Evolutionary conservation across 1,140 invertebrate species (phyloP).

Genomic region (Euura saliciscinereae): DNA sequence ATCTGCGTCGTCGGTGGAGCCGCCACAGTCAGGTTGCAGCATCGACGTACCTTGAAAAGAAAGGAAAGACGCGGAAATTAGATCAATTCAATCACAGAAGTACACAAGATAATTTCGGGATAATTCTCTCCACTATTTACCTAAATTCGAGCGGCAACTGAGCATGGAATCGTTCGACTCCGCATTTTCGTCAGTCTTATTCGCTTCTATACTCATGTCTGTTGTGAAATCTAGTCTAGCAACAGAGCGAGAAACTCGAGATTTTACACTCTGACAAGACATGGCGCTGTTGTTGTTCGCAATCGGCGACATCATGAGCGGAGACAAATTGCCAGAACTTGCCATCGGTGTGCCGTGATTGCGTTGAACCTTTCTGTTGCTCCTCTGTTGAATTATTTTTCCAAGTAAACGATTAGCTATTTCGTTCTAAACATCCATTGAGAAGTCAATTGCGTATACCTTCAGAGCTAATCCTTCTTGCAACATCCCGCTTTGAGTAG

Average conservation of each 20-base stretch:
- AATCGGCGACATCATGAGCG: constrained; percentile 50
- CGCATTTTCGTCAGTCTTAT: constrained; percentile 8
- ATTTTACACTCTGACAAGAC: constrained; percentile 42
- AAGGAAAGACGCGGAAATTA: not conserved
- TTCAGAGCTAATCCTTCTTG: constrained; percentile 42
- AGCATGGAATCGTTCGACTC: constrained; percentile 17
- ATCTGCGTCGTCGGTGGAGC: constrained; percentile 5
- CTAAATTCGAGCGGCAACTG: not conserved
- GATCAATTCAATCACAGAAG: not conserved
- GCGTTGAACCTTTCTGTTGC: constrained; percentile 25
- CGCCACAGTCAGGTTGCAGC: not conserved
- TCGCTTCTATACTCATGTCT: constrained; percentile 46
- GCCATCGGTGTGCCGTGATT: constrained; percentile 36
- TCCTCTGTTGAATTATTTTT: constrained; percentile 20
- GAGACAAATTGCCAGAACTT: constrained; percentile 34
- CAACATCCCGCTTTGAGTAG: constrained; percentile 50
- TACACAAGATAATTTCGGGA: too few species aligned
- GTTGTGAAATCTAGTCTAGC: constrained; percentile 42
- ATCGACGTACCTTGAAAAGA: constrained; percentile 18
- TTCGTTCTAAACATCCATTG: too few species aligned
- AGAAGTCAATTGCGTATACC: constrained; percentile 30
- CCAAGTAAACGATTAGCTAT: too few species aligned
- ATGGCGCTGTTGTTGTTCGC: constrained; percentile 30
- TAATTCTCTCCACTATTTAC: not conserved
- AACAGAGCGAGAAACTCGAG: constrained; percentile 33